phyloP scores from a whole-genome alignment of 2,888 invertebrate genomes.

The Aromia moschata region DNA sequence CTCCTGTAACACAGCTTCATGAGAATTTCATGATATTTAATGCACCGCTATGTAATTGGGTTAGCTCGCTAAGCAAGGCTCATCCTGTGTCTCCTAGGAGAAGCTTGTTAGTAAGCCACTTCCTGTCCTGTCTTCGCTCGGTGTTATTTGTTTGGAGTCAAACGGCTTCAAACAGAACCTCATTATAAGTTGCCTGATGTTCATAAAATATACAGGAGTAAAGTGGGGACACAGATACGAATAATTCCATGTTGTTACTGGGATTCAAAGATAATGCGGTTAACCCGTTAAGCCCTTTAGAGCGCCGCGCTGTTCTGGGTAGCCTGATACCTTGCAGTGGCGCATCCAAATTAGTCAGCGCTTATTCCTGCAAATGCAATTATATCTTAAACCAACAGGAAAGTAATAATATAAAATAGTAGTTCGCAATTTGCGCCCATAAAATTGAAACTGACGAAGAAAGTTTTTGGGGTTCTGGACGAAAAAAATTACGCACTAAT shows the following conservation, averaged over 20 bases:
- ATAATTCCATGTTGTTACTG: conserved; percentile 55
- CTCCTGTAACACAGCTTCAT: conserved; percentile 50
- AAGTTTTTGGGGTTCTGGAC: too few species aligned
- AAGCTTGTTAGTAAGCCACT: conserved; percentile 58
- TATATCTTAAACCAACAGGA: too few species aligned
- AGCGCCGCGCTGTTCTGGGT: conserved; percentile 40
- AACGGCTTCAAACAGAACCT: conserved; percentile 63
- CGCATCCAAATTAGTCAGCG: conserved; percentile 23
- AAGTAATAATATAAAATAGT: too few species aligned
- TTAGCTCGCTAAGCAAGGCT: conserved; percentile 53
- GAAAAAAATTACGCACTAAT: too few species aligned
- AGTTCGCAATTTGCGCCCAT: too few species aligned
- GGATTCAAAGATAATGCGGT: conserved; percentile 58
- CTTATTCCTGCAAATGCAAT: too few species aligned
- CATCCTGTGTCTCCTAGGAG: conserved; percentile 56
- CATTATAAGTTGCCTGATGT: conserved; percentile 64
- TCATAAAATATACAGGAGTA: conserved; percentile 63
- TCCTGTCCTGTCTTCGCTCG: conserved; percentile 48
- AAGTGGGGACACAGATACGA: conserved; percentile 48
- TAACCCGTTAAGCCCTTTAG: conserved; percentile 56
- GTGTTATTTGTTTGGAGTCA: conserved; percentile 50
- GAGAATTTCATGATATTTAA: conserved; percentile 63
- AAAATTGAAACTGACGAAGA: too few species aligned
- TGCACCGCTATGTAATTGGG: conserved; percentile 61
- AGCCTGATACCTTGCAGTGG: conserved; percentile 29